Evolutionary conservation across 2,797 vertebrate genomes (phyloP).

Genomic region (Hylomyscus alleni): DNA sequence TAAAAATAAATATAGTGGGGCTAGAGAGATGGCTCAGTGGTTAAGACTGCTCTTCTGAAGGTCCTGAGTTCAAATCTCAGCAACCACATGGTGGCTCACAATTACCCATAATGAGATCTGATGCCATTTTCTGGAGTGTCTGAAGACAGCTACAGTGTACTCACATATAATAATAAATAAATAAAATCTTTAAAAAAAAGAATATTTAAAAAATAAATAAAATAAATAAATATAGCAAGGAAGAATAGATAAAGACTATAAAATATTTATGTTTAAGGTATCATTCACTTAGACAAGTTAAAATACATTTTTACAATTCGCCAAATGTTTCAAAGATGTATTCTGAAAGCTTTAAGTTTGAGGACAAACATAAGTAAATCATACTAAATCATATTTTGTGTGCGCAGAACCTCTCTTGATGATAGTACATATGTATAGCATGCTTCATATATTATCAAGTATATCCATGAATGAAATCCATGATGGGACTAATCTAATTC

Average conservation of each 20-base stretch:
- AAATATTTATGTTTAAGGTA: neutral
- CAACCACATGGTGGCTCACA: too few relatives aligned
- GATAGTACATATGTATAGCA: neutral
- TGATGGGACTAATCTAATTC: neutral
- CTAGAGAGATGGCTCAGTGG: too few relatives aligned
- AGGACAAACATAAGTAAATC: neutral
- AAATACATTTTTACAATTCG: conserved; percentile 45
- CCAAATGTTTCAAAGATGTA: neutral
- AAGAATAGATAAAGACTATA: conserved; percentile 33
- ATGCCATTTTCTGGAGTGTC: too few relatives aligned
- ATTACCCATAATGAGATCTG: too few relatives aligned
- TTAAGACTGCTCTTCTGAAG: too few relatives aligned
- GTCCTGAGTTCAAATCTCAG: too few relatives aligned
- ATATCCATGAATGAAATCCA: neutral
- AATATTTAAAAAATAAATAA: too few relatives aligned
- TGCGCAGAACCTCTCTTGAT: neutral
- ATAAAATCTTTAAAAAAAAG: too few relatives aligned
- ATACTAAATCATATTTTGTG: conserved; percentile 19
- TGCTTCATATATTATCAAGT: neutral
- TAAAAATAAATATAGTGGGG: conserved; percentile 8
- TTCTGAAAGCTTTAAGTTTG: conserved; percentile 13
- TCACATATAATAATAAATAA: too few relatives aligned
- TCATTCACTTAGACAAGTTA: conserved; percentile 16
- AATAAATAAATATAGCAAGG: neutral
- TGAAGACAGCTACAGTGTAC: too few relatives aligned